phyloP scores from a whole-genome alignment of 2,113 vertebrate genomes.

The Grus americana region DNA sequence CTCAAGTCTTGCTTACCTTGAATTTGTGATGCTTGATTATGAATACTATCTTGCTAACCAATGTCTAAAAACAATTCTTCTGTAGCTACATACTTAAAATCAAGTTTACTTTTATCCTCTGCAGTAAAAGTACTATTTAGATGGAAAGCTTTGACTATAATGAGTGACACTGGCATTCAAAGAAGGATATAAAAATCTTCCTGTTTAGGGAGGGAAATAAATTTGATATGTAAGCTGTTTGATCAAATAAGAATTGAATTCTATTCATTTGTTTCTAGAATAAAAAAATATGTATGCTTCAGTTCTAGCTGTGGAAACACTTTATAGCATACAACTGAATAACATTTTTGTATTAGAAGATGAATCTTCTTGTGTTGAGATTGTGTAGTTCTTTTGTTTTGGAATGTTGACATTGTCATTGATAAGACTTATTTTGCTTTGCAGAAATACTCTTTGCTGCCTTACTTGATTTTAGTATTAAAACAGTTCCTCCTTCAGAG shows the following conservation, averaged over 20 bases:
- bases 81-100: neutral
- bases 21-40: neutral
- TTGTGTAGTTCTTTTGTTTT: neutral
- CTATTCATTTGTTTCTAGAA: neutral
- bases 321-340: neutral
- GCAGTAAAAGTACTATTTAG: neutral
- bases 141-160: neutral
- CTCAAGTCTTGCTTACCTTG: neutral
- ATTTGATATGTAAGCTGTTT: neutral
- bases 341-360: neutral
- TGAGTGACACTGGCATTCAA: neutral
- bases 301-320: neutral
- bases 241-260: neutral
- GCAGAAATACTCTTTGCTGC: conserved; percentile 95
- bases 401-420: neutral
- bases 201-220: neutral
- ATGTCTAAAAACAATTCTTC: neutral
- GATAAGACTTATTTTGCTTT: conserved; percentile 36
- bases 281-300: neutral
- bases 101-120: neutral
- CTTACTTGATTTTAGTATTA: conserved; percentile 96
- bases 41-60: neutral
- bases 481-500: conserved; percentile 98
- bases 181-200: neutral
- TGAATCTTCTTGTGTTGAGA: neutral